Evolutionary conservation across 2,888 invertebrate species (phyloP), one percentile per base, ranked within the genome.

Genomic region (Cephus rjabovi): DNA sequence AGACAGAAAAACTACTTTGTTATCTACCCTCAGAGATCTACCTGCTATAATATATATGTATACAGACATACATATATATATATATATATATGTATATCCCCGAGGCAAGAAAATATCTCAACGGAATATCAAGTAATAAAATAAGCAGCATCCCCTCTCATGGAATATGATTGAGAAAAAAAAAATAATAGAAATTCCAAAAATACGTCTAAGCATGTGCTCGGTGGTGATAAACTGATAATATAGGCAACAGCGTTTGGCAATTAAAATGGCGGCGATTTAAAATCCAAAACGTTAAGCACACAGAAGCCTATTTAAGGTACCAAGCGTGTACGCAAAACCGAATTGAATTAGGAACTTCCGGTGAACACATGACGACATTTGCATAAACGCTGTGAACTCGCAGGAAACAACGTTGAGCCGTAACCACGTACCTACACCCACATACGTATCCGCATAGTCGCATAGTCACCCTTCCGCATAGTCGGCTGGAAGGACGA

Each of bases 261-360:
- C 9, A 56, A 56, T 56, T 56, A 56, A 23, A 56, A 23, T 56
- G 23, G 9, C 23, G 1, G 9, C 9, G 56, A 15, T 9, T 56
- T 56, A 56, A 56, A 23, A 15, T 56, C 56, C 23, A 56, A 56
- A 56, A 23, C 56, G 6, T 23, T 56, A 2, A 9, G 23, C 9
- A 23, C 56, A 2, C 6, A 23, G 23, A 23, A 77, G 80, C 75
- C 83, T 79, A 73, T 76, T 74, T 76, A 77, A 78, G 74, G 74
- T 79, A 77, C 74, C 76, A 71, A 34, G 77, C 78, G 80, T 86
- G 84, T 86, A 85, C 85, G 85, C 85, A 87, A 89, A 88, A 87
- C 87, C 86, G 85, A 89, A 89, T 89, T 87, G 85, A 89, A 89
- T 89, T 89, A 88, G 87, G 84, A 89, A 89, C 85, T 88, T 87